Conservation (phyloP, 2,888 invertebrate genomes). For the Eutolmus rufibarbis region DNA sequence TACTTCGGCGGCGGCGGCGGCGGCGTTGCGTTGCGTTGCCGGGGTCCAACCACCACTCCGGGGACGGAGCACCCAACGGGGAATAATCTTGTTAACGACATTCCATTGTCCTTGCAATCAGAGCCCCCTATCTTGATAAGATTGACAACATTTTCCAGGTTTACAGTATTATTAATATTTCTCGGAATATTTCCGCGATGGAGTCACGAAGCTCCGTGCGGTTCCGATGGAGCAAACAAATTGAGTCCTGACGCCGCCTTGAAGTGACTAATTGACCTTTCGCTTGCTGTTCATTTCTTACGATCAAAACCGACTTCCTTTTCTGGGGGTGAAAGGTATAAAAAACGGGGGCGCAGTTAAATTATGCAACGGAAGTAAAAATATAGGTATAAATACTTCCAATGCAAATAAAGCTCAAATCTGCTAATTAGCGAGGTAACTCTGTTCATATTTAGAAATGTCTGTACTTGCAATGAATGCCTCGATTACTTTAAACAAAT, state of each 20-base stretch:
- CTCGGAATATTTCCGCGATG: neutral
- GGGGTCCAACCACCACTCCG: neutral
- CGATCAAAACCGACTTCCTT: neutral
- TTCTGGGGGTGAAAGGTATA: neutral
- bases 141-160: conserved; percentile 25
- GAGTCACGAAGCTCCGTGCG: neutral
- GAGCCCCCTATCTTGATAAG: neutral
- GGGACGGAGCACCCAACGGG: neutral
- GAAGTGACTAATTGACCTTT: conserved; percentile 8
- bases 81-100: conserved; percentile 16
- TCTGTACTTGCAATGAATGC: neutral
- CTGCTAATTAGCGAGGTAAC: neutral
- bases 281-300: neutral
- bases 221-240: neutral
- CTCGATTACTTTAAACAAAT: neutral
- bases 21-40: neutral
- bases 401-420: neutral
- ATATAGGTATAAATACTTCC: neutral
- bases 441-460: neutral
- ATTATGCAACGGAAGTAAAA: neutral
- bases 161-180: conserved; percentile 13
- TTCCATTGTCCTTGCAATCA: conserved; percentile 26
- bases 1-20: neutral
- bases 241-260: neutral
- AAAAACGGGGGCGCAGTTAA: neutral